Percentiles rank a stretch among this genome's conserved stretches.
These are phyloP conservation scores for Hylia prasina DNA, from an alignment of 2,113 vertebrate species.

Conservation along the genomic window DNA sequence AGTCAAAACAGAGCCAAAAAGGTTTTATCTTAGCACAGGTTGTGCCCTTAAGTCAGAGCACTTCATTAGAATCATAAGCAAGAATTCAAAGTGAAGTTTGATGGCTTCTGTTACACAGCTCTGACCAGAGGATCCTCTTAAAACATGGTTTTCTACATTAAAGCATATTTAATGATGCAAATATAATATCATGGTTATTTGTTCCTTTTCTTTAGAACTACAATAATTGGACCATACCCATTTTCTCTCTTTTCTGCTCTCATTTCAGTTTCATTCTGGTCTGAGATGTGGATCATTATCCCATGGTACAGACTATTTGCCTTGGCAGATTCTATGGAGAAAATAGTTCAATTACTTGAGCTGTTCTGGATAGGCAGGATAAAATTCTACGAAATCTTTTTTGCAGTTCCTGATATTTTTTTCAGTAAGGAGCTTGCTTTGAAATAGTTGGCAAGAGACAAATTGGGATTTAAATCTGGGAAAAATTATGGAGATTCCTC, in stretches of 20 bases:
- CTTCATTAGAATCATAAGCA: neutral
- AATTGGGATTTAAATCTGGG: neutral
- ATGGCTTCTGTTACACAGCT: neutral
- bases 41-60: neutral
- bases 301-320: neutral
- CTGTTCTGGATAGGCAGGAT: neutral
- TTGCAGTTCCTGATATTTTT: neutral
- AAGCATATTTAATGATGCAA: neutral
- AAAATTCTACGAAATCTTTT: neutral
- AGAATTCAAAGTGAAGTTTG: neutral
- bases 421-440: neutral
- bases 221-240: neutral
- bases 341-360: constrained; percentile 1
- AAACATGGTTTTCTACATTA: neutral
- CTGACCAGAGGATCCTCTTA: neutral
- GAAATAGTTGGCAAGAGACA: neutral
- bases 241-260: neutral
- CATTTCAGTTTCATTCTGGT: neutral
- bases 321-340: neutral
- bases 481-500: neutral
- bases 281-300: constrained; percentile 5
- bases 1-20: neutral
- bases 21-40: neutral
- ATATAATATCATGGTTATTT: neutral
- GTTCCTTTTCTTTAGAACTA: neutral